Base-by-base conservation (phyloP, 1,140 invertebrate species). In the Idris sp. region DNA sequence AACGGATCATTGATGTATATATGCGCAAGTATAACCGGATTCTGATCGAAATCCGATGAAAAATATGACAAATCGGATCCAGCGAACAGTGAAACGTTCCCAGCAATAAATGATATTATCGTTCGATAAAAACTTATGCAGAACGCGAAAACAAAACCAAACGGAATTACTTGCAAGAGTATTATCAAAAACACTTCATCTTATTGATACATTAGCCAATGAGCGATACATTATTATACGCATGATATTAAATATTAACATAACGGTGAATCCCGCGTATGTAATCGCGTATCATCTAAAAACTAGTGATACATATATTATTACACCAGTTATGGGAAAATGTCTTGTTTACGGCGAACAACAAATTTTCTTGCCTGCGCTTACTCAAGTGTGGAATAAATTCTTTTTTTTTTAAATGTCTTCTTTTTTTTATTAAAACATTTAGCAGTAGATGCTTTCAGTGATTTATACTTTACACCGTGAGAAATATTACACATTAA, bases 51-150 rank as follows among this genome's bases (percentile, higher is more conserved):
- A 76, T 76, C 65, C 65, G 48, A 62, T 71, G 61, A 76, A 76
- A 76, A 71, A 71, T 71, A 67, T 69, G 65, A 75, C 73, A 74
- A 67, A 68, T 74, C 71, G 71, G 71, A 74, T 68, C 71, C 49
- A 56, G 69, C 19, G 69, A 35, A 67, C 69, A 40, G 62, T 43
- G 49, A 43, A 54, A 62, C 43, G 36, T 74, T 74, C 62, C 41
- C 71, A 74, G 40, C 41, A 62, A 43, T 68, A 62, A 67, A 62
- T 25, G 71, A 61, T 74, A 61, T 59, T 54, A 73, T 73, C 59
- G 28, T 6, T 13, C 4, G 11, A 35, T 19, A 48, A 54, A 58
- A 61, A 46, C 8, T 31, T 2, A 18, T 13, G 28, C 30, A 15
- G 13, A 2, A 14, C 40, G 2, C 13, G 10, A 59, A n/a, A 59